Evolutionary conservation across 2,888 invertebrate species (phyloP).

Genomic region (Alloplasta piceator): DNA sequence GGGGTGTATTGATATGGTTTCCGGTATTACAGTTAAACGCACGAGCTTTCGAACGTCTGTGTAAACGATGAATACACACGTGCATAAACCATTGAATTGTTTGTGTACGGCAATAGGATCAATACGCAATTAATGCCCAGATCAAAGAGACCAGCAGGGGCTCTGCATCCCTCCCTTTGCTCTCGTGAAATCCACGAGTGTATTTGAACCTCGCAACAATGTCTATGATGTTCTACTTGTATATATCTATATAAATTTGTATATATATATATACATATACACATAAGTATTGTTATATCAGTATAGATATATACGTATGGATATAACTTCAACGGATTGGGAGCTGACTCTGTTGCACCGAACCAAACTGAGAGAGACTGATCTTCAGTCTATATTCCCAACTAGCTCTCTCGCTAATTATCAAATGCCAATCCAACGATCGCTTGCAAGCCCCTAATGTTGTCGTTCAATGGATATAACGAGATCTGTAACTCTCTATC

Average conservation of each 20-base stretch:
- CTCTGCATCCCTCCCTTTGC: constrained; percentile 12
- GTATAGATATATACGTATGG: constrained; percentile 7
- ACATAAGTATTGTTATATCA: background rate
- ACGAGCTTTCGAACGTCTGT: background rate
- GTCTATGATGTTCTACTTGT: constrained; percentile 29
- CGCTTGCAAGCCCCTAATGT: constrained; percentile 46
- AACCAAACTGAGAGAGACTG: constrained; percentile 1
- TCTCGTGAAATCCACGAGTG: constrained; percentile 14
- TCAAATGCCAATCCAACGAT: constrained; percentile 60
- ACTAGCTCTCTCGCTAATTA: constrained; percentile 52
- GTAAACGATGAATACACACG: background rate
- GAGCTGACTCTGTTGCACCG: constrained; percentile 19
- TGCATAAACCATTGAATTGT: constrained; percentile 26
- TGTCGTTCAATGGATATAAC: constrained; percentile 51
- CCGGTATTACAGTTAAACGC: constrained; percentile 1
- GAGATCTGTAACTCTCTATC: constrained; percentile 40
- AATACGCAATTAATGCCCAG: constrained; percentile 58
- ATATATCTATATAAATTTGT: background rate
- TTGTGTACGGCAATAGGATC: constrained; percentile 34
- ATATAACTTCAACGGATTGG: constrained; percentile 23
- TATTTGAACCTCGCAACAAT: constrained; percentile 42
- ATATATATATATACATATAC: background rate
- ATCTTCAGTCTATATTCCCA: constrained; percentile 7
- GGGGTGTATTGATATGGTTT: background rate
- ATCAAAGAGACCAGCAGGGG: constrained; percentile 54